Conservation (phyloP, 1,140 invertebrate species). For the Bombus superbus region DNA sequence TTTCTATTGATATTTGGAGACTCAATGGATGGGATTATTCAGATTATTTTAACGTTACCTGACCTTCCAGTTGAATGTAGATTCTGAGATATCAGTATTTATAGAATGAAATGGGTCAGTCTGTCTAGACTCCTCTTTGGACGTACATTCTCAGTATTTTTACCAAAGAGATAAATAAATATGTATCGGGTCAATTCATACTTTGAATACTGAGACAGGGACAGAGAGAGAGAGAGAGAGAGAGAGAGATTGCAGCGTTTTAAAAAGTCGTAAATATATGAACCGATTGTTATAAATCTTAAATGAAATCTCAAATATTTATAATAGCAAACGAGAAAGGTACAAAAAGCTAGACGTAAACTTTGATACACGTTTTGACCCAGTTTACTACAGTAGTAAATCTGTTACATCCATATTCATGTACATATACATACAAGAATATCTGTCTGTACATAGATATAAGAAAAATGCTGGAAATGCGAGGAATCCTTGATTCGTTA, state of each 20-base stretch:
- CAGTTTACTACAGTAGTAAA: background rate
- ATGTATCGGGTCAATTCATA: no score
- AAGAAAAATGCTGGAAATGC: no score
- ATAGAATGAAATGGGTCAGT: background rate
- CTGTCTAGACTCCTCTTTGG: background rate
- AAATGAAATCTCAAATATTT: background rate
- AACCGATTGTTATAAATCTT: background rate
- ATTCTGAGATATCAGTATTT: background rate
- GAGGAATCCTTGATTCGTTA: background rate
- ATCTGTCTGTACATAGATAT: background rate
- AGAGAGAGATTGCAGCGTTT: no score
- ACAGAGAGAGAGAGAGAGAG: no score
- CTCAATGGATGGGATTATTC: background rate
- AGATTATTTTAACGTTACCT: background rate
- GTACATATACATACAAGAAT: background rate
- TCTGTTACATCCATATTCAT: background rate
- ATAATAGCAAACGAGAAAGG: background rate
- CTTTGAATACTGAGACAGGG: no score
- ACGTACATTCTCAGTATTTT: no score
- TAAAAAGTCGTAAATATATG: background rate
- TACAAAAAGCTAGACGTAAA: background rate
- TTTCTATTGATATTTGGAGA: background rate
- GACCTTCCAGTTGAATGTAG: background rate
- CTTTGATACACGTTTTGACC: background rate
- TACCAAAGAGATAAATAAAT: no score